Evolutionary conservation across 2,113 vertebrate genomes (phyloP), one percentile per base, ranked within the genome.

Genomic region (Nibea albiflora): DNA sequence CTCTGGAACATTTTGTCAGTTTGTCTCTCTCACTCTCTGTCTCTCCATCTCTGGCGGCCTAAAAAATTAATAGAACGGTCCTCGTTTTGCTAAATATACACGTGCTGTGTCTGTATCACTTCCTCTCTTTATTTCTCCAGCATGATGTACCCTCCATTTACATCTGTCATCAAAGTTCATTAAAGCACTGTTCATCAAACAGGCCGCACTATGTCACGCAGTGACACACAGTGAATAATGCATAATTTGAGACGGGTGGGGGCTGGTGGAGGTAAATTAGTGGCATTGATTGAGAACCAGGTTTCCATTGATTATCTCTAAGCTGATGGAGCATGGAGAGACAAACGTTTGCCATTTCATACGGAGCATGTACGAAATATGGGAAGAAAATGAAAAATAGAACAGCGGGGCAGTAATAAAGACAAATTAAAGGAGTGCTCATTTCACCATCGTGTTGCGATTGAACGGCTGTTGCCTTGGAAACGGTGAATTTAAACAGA

Each of bases 111-210:
- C n/a, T n/a, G n/a, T n/a, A 4, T 69, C n/a, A 61, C 39, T 44
- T 61, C 44, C 52, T 67, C 54, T 72, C 22, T 57, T 46, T 26
- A 19, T 69, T 73, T 81, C 74, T 78, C 57, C 14, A 16, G 81
- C 73, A 61, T 20, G 24, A 71, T 82, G 54, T 80, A 75, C 75
- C 77, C 63, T 79, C 79, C 81, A 82, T 90, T 90, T 85, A 64
- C 53, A 66, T 88, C 77, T 67, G 73, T 83, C 78, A 90, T 88
- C 79, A 86, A 81, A 88, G 90, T 89, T 75, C 68, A 92, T 90
- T 87, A 90, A 87, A 80, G 77, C 56, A 44, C 77, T 26, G 76
- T 82, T 91, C 84, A 88, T 90, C 84, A 88, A 54, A 35, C 50
- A 26, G 61, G 77, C 70, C 24, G 22, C 63, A 47, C 67, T 73